phyloP scores from a whole-genome alignment of 2,888 invertebrate species.

The Clusia tigrina region DNA sequence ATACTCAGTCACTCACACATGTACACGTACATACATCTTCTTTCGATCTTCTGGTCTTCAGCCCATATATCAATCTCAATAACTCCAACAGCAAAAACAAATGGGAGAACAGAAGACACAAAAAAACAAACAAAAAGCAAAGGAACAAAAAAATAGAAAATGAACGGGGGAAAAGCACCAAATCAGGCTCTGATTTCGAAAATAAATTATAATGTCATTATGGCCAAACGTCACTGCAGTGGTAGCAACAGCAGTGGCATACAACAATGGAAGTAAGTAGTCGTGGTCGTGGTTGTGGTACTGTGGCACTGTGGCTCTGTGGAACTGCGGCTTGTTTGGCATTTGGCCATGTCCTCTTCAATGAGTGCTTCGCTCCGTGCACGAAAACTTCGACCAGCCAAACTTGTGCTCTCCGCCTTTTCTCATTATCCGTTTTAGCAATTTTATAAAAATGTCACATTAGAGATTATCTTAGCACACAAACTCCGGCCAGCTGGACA shows the following conservation, averaged over 20 bases:
- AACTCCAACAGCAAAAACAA: background rate
- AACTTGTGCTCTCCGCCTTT: conserved; percentile 35
- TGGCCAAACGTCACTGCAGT: conserved; percentile 45
- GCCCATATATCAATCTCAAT: conserved; percentile 50
- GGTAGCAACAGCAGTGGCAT: conserved; percentile 9
- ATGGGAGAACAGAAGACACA: background rate
- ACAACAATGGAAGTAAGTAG: too few relatives aligned
- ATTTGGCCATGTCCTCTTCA: background rate
- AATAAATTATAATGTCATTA: conserved; percentile 63
- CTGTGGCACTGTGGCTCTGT: too few relatives aligned
- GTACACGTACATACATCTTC: background rate
- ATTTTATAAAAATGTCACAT: conserved; percentile 60
- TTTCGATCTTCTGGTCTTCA: background rate
- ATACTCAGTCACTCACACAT: background rate
- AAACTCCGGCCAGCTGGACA: conserved; percentile 42
- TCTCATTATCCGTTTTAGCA: conserved; percentile 56
- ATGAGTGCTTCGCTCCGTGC: too few relatives aligned
- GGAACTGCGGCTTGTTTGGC: background rate
- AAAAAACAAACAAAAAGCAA: too few relatives aligned
- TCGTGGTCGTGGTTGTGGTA: too few relatives aligned
- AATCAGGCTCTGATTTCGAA: conserved; percentile 49
- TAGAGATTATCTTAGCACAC: conserved; percentile 60
- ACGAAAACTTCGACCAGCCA: background rate
- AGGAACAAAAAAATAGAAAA: too few relatives aligned
- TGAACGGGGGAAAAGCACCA: conserved; percentile 8